Conservation (phyloP, 2,113 vertebrate species). For the Sciurus niger region DNA sequence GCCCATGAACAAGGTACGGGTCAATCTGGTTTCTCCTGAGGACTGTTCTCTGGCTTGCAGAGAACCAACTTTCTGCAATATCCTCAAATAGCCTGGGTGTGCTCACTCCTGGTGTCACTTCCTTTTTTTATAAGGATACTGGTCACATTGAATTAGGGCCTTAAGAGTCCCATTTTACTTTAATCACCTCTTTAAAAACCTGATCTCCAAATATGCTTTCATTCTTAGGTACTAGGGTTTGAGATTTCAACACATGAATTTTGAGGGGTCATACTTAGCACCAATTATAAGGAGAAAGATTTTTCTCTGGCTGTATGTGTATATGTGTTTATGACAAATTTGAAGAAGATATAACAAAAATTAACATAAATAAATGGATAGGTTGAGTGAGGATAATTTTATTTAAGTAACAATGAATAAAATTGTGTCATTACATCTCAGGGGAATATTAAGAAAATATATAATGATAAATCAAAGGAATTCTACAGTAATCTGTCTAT, state of each 20-base stretch:
- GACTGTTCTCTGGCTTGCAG: accelerated
- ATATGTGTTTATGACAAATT: neutral
- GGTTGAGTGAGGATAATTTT: neutral
- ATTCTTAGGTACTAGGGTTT: neutral
- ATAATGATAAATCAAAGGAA: neutral
- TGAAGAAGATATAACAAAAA: neutral
- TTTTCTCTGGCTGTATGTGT: neutral
- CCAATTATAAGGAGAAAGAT: neutral
- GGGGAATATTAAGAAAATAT: neutral
- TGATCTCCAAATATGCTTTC: neutral
- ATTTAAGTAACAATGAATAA: conserved; percentile 14
- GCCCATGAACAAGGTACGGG: neutral
- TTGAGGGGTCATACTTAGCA: neutral
- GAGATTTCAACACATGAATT: neutral
- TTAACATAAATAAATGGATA: conserved; percentile 14
- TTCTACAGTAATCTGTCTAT: neutral
- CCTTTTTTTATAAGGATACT: neutral
- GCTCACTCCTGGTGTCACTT: neutral
- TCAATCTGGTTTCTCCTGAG: neutral
- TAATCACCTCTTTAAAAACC: neutral
- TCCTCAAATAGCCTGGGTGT: neutral
- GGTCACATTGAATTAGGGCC: too few species aligned
- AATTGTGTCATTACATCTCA: neutral
- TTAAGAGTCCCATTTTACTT: neutral
- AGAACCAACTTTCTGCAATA: neutral